phyloP scores from a whole-genome alignment of 2,888 invertebrate species.

The Choristoneura rosaceana region DNA sequence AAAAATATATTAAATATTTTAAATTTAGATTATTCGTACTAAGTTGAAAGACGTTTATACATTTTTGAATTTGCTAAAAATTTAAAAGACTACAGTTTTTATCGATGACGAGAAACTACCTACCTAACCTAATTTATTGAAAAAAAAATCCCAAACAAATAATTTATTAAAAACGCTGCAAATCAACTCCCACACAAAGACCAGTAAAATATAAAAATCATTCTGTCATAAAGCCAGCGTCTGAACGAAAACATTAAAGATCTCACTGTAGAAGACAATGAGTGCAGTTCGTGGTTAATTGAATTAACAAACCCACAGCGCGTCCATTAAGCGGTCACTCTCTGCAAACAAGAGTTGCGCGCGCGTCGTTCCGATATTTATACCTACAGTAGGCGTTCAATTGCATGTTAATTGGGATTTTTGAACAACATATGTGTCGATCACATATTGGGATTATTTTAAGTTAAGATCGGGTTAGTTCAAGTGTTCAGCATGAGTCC shows the following conservation, averaged over 20 bases:
- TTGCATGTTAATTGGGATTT: not conserved
- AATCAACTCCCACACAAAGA: not conserved
- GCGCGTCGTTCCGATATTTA: not conserved
- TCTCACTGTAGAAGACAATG: slow-evolving; percentile 73
- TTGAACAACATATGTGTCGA: not conserved
- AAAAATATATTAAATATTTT: no score
- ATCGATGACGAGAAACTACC: not conserved
- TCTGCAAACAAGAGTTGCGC: slow-evolving; percentile 57
- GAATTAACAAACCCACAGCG: slow-evolving; percentile 76
- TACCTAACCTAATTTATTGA: no score
- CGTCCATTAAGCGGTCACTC: slow-evolving; percentile 69
- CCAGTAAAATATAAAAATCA: not conserved
- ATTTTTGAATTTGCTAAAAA: no score
- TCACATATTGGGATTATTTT: no score
- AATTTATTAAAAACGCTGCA: not conserved
- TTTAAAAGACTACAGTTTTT: not conserved
- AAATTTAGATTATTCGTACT: no score
- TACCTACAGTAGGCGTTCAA: not conserved
- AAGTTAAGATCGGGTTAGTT: no score
- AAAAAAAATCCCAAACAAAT: not conserved
- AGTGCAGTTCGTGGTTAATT: slow-evolving; percentile 71
- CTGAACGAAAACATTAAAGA: slow-evolving; percentile 51
- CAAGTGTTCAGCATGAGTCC: no score
- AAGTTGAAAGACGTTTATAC: no score
- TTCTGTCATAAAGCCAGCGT: not conserved